These are phyloP conservation scores for Exaiptasia diaphana DNA, from an alignment of 64 coral and sea anemone genomes.

Conservation along the genomic window DNA sequence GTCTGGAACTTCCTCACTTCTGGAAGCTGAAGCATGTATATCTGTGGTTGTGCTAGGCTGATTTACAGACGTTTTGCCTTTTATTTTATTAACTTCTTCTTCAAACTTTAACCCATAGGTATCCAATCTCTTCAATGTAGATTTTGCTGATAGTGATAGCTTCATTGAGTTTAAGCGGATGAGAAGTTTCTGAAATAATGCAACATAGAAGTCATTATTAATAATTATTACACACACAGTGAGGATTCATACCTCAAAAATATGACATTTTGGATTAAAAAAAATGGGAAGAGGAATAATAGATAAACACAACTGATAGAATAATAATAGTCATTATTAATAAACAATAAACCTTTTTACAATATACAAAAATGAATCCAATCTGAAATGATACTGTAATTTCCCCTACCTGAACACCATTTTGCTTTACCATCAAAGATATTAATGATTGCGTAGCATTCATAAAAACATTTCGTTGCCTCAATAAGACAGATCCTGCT, in stretches of 20 bases:
- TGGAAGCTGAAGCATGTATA: neutral
- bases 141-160: neutral
- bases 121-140: neutral
- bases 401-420: constrained; percentile 5
- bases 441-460: constrained; percentile 13
- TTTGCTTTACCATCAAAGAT: constrained; percentile 15
- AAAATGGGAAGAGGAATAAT: too few relatives aligned
- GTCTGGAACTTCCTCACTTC: neutral
- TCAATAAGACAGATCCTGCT: neutral
- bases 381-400: too few relatives aligned
- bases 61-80: neutral
- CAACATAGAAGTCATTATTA: too few relatives aligned
- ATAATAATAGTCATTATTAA: too few relatives aligned
- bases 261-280: too few relatives aligned
- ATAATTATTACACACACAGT: too few relatives aligned
- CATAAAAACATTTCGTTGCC: neutral
- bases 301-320: too few relatives aligned
- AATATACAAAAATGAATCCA: too few relatives aligned
- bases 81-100: neutral
- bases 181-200: too few relatives aligned
- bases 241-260: too few relatives aligned
- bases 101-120: neutral
- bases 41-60: too few relatives aligned
- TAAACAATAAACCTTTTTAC: too few relatives aligned
- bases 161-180: neutral